Base-by-base conservation (phyloP, 1,140 invertebrate species). In the Halotydeus destructor region DNA sequence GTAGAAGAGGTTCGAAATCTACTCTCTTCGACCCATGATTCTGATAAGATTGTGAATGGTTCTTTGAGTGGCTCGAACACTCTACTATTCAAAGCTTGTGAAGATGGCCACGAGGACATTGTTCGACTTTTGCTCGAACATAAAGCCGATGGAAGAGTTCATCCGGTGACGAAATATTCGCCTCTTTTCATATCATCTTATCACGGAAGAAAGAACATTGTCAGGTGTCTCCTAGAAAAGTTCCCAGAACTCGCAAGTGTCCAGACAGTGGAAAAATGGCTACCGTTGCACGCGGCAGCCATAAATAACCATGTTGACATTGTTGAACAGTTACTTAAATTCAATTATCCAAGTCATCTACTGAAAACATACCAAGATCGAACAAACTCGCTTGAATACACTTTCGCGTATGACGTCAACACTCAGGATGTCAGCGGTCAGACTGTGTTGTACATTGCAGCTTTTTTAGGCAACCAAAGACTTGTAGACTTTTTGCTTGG, bases 151-250 rank as follows among this genome's bases (percentile, higher is more conserved):
- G 79, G 78, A 8, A 66, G 80, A 27, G 73, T 74, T 26, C 82
- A 93, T 64, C 74, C 79, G 5, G 74, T 83, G 5, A 89, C 84
- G 1, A 76, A 80, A 53, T 86, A 93, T 57, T 83, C 82, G 5
- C 83, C 89, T 0, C 61, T 96, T 0, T 91, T 96, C 58, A 77
- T 85, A 37, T 80, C 86, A 5, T 79, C 78, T 54, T 79, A 83
- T 54, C 76, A 80, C 57, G 83, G 82, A 1, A 72, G 78, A 57
- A 62, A 69, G 45, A 75, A 82, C 35, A 78, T 93, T 41, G 76
- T 78, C 0, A 70, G 76, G 50, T 58, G 84, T 34, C 60, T 96
- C 35, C 60, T 94, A 8, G 68, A 73, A 69, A 66, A 63, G 56
- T 75, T 70, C 55, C 72, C 72, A 18, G 60, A 66, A 39, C 54